Base-by-base conservation (phyloP, 1,140 invertebrate species). In the Apis mellifera region DNA sequence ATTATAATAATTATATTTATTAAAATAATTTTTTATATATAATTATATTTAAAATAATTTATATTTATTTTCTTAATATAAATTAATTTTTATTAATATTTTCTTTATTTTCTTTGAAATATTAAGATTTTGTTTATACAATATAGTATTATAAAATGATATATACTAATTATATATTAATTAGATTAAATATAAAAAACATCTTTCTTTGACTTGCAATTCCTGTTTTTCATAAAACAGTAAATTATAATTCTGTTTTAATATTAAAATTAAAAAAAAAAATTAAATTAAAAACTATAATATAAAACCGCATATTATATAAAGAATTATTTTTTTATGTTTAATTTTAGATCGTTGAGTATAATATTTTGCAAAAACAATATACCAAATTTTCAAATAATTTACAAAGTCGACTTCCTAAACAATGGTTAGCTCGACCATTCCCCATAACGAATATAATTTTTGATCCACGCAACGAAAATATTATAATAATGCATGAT, bases 401-500 rank as follows among this genome's bases (percentile, higher is more conserved):
- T 66, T 86, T 95, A n/a, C 91, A 93, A 90, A 93, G 89, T 84
- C 89, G 85, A 59, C 90, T 93, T 86, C 95, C 94, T 54, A 92
- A 85, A 19, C 92, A 94, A 78, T 95, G 92, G 95, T 92, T 93
- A 12, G 86, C 86, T 19, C 93, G 94, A 88, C 92, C 90, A 71
- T 95, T 90, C 32, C 94, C 95, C 9, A 94, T 96, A 23, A 94
- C 90, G 2, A 95, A 95, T 78, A 94, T 96, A 12, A 91, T 92
- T 1, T 95, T 96, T 83, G 95, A 96, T 92, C 90, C 94, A 0
- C 90, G 90, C 0, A 95, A 95, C 84, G 91, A 95, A 2, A 93
- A 96, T 78, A 91, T 96, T 9, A 94, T 97, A n/a, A 93, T 97
- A 17, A 88, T 96, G 42, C 94, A 96, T 85, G 96, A 96, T 82